Evolutionary conservation across 2,888 invertebrate genomes (phyloP).

Genomic region (Ochropleura plecta): DNA sequence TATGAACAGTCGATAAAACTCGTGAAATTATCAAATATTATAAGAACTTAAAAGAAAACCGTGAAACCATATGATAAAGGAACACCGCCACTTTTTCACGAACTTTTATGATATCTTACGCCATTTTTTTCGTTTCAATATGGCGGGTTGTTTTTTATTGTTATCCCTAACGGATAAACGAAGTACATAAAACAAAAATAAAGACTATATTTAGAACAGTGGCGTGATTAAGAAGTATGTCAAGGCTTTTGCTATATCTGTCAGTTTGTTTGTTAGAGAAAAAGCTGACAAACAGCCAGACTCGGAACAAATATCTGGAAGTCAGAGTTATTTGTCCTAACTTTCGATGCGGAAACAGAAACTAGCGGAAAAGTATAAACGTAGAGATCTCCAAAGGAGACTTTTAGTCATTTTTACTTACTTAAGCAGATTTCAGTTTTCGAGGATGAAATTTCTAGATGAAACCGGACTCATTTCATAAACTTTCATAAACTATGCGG

Average conservation of each 20-base stretch:
- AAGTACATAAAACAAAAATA: slow-evolving; percentile 41
- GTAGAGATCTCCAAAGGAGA: not conserved
- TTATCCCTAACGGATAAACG: slow-evolving; percentile 29
- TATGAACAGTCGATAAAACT: not conserved
- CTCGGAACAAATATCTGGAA: slow-evolving; percentile 36
- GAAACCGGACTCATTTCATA: not conserved
- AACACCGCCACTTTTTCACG: slow-evolving; percentile 15
- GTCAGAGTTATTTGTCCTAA: slow-evolving; percentile 37
- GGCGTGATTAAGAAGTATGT: slow-evolving; percentile 50
- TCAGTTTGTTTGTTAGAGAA: slow-evolving; percentile 37
- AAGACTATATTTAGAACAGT: slow-evolving; percentile 43
- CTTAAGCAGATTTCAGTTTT: not conserved
- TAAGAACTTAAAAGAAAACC: not conserved
- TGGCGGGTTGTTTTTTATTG: slow-evolving; percentile 46
- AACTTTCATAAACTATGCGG: no score
- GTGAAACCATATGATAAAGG: slow-evolving; percentile 10
- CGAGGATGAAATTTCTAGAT: not conserved
- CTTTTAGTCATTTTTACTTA: not conserved
- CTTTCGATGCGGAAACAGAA: slow-evolving; percentile 33
- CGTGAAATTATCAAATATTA: not conserved
- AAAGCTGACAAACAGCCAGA: slow-evolving; percentile 44
- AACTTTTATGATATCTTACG: slow-evolving; percentile 29
- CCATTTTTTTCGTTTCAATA: slow-evolving; percentile 37
- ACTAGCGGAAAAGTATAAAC: not conserved
- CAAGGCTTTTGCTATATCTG: slow-evolving; percentile 48